Conservation (phyloP, 2,888 invertebrate genomes). For the Acronicta aceris region DNA sequence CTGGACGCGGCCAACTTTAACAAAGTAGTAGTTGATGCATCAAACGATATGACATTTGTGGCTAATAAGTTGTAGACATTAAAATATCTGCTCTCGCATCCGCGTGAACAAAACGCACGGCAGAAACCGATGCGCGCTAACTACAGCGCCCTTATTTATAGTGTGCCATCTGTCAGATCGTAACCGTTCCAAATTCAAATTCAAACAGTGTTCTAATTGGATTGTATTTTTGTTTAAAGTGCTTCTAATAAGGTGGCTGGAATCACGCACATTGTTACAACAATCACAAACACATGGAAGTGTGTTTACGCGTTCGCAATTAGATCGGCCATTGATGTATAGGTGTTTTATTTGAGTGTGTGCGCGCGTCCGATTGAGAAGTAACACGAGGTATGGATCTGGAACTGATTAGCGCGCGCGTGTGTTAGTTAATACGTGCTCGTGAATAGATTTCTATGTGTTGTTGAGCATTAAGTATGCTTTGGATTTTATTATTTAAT, state of each 20-base stretch:
- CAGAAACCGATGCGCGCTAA: conserved; percentile 73
- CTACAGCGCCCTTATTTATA: conserved; percentile 84
- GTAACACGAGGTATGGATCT: conserved; percentile 81
- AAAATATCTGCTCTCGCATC: conserved; percentile 74
- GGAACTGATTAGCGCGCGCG: conserved; percentile 84
- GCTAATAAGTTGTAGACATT: conserved; percentile 82
- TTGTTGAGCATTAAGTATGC: conserved; percentile 88
- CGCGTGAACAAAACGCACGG: conserved; percentile 70
- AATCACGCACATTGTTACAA: conserved; percentile 85
- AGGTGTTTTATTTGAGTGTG: conserved; percentile 69
- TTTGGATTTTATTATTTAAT: conserved; percentile 89
- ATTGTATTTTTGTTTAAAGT: conserved; percentile 87
- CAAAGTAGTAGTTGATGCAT: conserved; percentile 86
- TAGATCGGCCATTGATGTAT: conserved; percentile 86
- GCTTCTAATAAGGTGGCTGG: conserved; percentile 83
- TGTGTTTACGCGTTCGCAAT: conserved; percentile 87
- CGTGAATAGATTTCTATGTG: conserved; percentile 82
- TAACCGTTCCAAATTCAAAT: conserved; percentile 85
- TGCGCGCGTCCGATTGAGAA: conserved; percentile 76
- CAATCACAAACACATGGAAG: conserved; percentile 80
- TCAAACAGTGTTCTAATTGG: conserved; percentile 86
- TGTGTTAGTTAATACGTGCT: conserved; percentile 81
- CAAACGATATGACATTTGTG: conserved; percentile 83
- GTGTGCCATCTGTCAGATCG: conserved; percentile 86
- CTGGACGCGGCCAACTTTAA: conserved; percentile 75